Conservation (phyloP, 2,113 vertebrate species). For the Platichthys stellatus region DNA sequence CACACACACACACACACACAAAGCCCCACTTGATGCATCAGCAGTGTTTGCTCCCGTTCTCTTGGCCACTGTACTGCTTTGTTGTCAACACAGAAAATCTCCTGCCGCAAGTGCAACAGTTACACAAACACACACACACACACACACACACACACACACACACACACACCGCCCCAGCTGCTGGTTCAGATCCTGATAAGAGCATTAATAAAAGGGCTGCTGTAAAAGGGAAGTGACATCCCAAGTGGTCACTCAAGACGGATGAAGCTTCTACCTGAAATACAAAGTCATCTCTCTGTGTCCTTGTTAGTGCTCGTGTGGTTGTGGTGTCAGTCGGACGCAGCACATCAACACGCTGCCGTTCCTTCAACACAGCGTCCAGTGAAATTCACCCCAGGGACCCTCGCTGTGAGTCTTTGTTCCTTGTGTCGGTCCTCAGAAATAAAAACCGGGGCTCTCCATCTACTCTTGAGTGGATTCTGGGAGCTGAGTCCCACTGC, state of each 20-base stretch:
- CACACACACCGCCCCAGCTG: conserved; percentile 30
- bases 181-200: conserved; percentile 32
- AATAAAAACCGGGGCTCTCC: conserved; percentile 12
- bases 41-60: conserved; percentile 50
- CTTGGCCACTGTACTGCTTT: conserved; percentile 57
- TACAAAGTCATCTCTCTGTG: background rate
- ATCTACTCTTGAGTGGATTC: conserved; percentile 18
- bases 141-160: conserved; percentile 27
- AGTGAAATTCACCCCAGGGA: conserved; percentile 11
- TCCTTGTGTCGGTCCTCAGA: background rate
- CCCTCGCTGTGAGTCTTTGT: background rate
- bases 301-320: background rate
- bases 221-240: background rate
- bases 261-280: too few species aligned
- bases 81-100: conserved; percentile 61
- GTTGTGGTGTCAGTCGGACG: conserved; percentile 4
- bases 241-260: background rate
- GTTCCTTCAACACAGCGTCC: background rate
- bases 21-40: conserved; percentile 47
- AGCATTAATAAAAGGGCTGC: conserved; percentile 22
- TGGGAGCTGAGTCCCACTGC: conserved; percentile 28
- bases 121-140: conserved; percentile 21
- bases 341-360: background rate
- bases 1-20: conserved; percentile 14
- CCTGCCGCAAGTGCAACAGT: conserved; percentile 29